Evolutionary conservation across 2,113 vertebrate genomes (phyloP).

Genomic region (Chitala chitala): DNA sequence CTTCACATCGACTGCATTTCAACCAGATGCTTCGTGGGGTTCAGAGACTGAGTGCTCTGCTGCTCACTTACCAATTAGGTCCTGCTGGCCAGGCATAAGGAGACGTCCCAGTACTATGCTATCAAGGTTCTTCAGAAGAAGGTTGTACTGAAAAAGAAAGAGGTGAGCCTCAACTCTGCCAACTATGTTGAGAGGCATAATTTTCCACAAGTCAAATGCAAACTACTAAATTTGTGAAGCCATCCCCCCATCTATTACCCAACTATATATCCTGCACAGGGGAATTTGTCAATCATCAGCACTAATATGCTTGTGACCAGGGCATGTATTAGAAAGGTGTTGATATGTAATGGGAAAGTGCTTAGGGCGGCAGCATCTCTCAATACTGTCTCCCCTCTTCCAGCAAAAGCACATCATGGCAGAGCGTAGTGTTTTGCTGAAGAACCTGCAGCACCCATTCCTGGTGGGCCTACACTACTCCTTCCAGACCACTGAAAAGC

Average conservation of each 20-base stretch:
- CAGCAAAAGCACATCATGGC: constrained; percentile 80
- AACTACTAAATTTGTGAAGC: no score
- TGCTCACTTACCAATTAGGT: constrained; percentile 48
- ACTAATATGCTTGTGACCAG: no score
- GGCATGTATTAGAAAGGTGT: not conserved
- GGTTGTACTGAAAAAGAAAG: constrained; percentile 72
- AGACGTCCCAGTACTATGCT: constrained; percentile 63
- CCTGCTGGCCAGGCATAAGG: constrained; percentile 67
- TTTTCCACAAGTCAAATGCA: no score
- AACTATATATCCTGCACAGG: no score
- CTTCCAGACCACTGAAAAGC: constrained; percentile 73
- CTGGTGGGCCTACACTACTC: constrained; percentile 72
- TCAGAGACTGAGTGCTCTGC: constrained; percentile 4
- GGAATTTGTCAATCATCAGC: not conserved
- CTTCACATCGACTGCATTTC: no score
- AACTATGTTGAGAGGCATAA: not conserved
- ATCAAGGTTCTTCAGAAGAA: constrained; percentile 77
- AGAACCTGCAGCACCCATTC: constrained; percentile 73
- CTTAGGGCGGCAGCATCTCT: not conserved
- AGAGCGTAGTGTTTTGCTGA: constrained; percentile 71
- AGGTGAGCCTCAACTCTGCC: constrained; percentile 46
- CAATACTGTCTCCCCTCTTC: not conserved
- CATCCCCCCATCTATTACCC: not conserved
- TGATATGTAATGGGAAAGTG: not conserved
- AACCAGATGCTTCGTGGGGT: fast-evolving